Percentiles rank a stretch among this genome's conserved stretches.
Conservation (phyloP, 2,113 vertebrate species). For the Hylia prasina region DNA sequence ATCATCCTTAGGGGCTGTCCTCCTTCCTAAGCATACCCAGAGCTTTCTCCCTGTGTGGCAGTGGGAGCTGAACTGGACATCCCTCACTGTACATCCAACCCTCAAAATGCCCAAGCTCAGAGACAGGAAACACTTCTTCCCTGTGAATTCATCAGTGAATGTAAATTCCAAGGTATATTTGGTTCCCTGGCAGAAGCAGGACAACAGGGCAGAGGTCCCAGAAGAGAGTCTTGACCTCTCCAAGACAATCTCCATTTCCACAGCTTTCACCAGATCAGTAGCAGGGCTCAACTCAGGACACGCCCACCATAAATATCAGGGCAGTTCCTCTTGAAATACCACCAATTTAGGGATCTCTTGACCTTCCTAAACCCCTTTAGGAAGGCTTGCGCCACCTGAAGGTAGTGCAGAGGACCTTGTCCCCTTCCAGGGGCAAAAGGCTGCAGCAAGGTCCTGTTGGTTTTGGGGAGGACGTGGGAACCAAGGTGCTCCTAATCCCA, state of each 20-base stretch:
- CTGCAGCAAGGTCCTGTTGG: not conserved
- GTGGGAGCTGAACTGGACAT: not conserved
- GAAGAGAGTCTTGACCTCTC: not conserved
- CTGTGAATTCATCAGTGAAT: not conserved
- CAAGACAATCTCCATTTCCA: not conserved
- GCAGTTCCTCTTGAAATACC: not conserved
- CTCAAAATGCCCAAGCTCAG: not conserved
- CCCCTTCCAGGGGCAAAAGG: not conserved
- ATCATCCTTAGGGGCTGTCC: not conserved
- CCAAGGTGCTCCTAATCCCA: rapidly evolving
- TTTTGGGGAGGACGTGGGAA: not conserved
- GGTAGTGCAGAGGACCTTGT: not conserved
- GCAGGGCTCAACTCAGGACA: not conserved
- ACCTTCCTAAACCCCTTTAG: not conserved
- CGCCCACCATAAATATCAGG: not conserved
- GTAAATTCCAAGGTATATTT: not conserved
- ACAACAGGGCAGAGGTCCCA: not conserved
- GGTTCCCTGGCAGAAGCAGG: not conserved
- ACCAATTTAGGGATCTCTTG: not conserved
- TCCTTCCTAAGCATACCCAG: not conserved
- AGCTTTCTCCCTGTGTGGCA: not conserved
- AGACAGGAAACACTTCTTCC: not conserved
- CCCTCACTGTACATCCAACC: not conserved
- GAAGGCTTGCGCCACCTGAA: not conserved
- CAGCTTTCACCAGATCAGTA: not conserved